Evolutionary conservation across 2,797 vertebrate genomes (phyloP).

Genomic region (Tinamus major): DNA sequence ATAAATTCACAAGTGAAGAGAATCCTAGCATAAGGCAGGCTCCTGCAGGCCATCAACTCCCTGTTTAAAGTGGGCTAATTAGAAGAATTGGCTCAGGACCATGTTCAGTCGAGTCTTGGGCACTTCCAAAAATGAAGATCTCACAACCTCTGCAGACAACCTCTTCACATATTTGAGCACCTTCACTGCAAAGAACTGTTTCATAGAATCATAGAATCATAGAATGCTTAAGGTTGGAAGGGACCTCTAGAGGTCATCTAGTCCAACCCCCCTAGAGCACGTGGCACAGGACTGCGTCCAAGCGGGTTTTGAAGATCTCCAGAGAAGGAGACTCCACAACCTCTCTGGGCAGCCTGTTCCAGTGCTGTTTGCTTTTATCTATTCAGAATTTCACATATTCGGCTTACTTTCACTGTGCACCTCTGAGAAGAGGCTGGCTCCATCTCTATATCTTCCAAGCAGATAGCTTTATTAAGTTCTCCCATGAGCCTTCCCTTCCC

Average conservation of each 20-base stretch:
- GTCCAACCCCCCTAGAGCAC: too few species aligned
- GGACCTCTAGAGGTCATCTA: too few species aligned
- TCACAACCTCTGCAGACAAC: not conserved
- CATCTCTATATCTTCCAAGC: not conserved
- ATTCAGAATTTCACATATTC: not conserved
- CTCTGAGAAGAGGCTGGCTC: not conserved
- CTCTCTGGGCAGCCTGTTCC: too few species aligned
- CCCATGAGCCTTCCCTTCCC: not conserved
- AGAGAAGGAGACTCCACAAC: too few species aligned
- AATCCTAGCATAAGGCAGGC: not conserved
- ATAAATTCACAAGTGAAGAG: not conserved
- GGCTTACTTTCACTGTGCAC: not conserved
- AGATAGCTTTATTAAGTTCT: not conserved
- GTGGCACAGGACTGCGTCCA: too few species aligned
- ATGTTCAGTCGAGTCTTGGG: not conserved
- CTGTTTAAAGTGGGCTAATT: not conserved
- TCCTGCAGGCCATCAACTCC: not conserved
- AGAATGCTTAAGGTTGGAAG: too few species aligned
- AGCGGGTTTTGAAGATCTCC: too few species aligned
- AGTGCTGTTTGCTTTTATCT: not conserved
- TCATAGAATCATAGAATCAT: too few species aligned
- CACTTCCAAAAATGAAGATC: not conserved
- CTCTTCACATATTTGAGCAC: not conserved
- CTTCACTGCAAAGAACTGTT: not conserved
- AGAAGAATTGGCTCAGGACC: not conserved